A percentile compares a stretch with the other conserved stretches of the same genome.
Conservation (phyloP, 2,888 invertebrate species). For the Bursaphelenchus okinawaensis region DNA sequence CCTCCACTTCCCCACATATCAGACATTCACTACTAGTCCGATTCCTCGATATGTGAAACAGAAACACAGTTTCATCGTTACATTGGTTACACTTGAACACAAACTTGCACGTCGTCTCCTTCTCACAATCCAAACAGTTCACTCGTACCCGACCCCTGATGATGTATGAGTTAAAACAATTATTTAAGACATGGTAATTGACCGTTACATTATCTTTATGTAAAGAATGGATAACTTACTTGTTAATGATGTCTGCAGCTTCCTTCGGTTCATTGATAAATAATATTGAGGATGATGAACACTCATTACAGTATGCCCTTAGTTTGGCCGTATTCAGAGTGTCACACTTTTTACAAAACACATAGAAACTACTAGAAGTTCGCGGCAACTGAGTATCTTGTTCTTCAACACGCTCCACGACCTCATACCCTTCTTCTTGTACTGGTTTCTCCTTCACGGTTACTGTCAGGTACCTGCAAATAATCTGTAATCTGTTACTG, state of each 20-base stretch:
- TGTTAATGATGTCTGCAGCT: slow-evolving; percentile 38
- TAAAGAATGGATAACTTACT: no score
- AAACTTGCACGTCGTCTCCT: slow-evolving; percentile 24
- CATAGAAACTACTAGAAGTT: slow-evolving; percentile 32
- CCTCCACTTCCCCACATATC: slow-evolving; percentile 30
- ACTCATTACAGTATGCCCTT: slow-evolving; percentile 36
- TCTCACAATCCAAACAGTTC: slow-evolving; percentile 28
- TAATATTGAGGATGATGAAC: slow-evolving; percentile 29
- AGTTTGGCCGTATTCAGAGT: slow-evolving; percentile 34
- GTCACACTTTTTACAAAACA: slow-evolving; percentile 40
- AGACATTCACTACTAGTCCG: slow-evolving; percentile 34
- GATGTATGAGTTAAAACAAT: slow-evolving; percentile 6
- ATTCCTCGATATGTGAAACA: slow-evolving; percentile 32
- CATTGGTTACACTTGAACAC: slow-evolving; percentile 41
- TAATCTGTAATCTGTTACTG: background rate
- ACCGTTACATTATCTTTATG: no score
- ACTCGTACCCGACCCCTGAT: slow-evolving; percentile 12
- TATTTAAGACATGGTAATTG: background rate
- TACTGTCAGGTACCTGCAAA: background rate
- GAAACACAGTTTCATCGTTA: slow-evolving; percentile 26
- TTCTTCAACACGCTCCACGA: background rate
- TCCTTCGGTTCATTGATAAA: slow-evolving; percentile 34
- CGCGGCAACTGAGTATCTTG: background rate
- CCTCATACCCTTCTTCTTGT: background rate
- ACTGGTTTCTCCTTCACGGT: background rate